phyloP scores from a whole-genome alignment of 2,113 vertebrate species.

The Cygnus buccinator region DNA sequence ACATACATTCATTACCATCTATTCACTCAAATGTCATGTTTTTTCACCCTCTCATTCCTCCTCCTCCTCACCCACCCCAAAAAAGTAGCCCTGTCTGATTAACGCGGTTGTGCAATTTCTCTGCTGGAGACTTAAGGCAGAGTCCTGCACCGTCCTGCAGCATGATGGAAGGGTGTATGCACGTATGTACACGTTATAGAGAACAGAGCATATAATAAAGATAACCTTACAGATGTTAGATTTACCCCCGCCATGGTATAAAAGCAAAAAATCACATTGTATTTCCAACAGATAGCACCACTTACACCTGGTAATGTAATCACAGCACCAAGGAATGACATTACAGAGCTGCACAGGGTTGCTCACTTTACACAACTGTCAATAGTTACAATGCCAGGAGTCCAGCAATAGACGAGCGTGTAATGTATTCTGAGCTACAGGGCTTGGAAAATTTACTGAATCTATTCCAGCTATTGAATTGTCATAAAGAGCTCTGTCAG shows the following conservation, averaged over 20 bases:
- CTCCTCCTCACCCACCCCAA: not conserved
- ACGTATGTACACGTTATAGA: not conserved
- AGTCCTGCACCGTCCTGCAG: conserved; percentile 13
- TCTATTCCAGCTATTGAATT: conserved; percentile 16
- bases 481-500: conserved; percentile 56
- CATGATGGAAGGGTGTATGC: not conserved
- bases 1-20: conserved; percentile 9
- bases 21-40: conserved; percentile 40
- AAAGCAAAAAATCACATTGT: conserved; percentile 38
- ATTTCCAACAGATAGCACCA: conserved; percentile 49
- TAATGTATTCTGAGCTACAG: not conserved
- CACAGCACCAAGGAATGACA: not conserved
- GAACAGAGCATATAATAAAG: conserved; percentile 40
- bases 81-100: not conserved
- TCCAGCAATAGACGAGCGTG: not conserved
- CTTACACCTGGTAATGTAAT: conserved; percentile 48
- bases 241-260: conserved; percentile 41
- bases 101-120: not conserved
- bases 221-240: conserved; percentile 22
- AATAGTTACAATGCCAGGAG: not conserved
- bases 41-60: not conserved
- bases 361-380: not conserved
- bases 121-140: conserved; percentile 15
- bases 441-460: conserved; percentile 20
- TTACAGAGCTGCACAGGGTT: not conserved